Evolutionary conservation across 2,888 invertebrate genomes (phyloP).

Genomic region (Eristalis arbustorum): DNA sequence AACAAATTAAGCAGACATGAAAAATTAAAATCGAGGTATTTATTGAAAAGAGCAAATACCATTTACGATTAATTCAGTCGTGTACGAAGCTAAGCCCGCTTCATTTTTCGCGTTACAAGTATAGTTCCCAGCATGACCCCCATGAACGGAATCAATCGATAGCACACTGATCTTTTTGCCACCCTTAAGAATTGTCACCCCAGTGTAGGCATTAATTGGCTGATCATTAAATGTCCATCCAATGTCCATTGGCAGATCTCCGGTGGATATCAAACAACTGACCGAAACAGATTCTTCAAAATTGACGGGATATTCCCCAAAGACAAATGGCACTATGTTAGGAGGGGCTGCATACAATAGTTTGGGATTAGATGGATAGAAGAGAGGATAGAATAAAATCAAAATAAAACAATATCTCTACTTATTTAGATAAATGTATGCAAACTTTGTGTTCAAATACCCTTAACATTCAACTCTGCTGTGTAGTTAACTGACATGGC

Average conservation of each 20-base stretch:
- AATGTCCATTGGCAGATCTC: constrained; percentile 85
- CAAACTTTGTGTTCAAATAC: constrained; percentile 73
- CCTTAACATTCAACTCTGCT: constrained; percentile 84
- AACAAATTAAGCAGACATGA: background rate
- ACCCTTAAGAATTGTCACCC: constrained; percentile 80
- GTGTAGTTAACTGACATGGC: constrained; percentile 84
- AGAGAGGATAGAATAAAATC: constrained; percentile 1
- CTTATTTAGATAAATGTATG: constrained; percentile 14
- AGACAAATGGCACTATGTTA: constrained; percentile 87
- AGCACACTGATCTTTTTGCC: constrained; percentile 84
- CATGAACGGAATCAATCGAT: constrained; percentile 84
- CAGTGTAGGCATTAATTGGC: constrained; percentile 78
- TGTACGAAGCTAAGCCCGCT: constrained; percentile 85
- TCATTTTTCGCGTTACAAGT: constrained; percentile 87
- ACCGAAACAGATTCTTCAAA: constrained; percentile 84
- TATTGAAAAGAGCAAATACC: constrained; percentile 78
- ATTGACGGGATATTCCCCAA: constrained; percentile 86
- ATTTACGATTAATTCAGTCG: constrained; percentile 86
- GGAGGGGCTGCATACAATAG: constrained; percentile 84
- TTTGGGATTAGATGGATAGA: background rate
- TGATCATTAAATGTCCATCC: constrained; percentile 81
- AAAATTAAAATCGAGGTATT: constrained; percentile 24
- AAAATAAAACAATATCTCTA: constrained; percentile 10
- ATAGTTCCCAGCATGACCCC: constrained; percentile 87
- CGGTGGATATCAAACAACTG: constrained; percentile 83